Evolutionary conservation across 2,797 vertebrate species (phyloP), one percentile per base, ranked within the genome.

Genomic region (Xenopus petersii): DNA sequence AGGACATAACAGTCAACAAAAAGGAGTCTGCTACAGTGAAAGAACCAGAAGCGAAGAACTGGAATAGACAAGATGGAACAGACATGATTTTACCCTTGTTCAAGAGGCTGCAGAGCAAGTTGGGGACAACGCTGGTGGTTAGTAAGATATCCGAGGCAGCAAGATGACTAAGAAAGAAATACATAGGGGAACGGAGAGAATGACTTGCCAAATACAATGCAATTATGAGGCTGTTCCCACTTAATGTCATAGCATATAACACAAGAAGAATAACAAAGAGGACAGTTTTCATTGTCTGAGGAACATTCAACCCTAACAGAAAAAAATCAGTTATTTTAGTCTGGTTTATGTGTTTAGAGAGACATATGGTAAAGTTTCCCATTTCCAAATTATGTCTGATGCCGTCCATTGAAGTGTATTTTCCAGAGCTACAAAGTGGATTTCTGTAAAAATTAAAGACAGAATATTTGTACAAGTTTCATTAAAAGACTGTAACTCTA

Each of bases 1-100:
- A 77, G 4, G 75, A 65, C 75, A 77, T 77, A 42, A 71, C n/a
- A 42, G 55, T 77, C 17, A 77, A 63, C 10, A 77, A 30, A 26
- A 61, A 65, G 13, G 49, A 71, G 49, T 77, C 68, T 16, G 48
- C 36, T 46, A 66, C 65, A 17, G 26, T 63, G 13, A 65, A 59
- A 16, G 61, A 71, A 26, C 54, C 33, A 26, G 65, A 55, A 11
- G 66, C 13, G 26, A 51, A 77, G 33, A 61, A 71, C 15, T 77
- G 75, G 4, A 60, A 26, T 17, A 77, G 58, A 21, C 75, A 77
- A 17, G 36, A 46, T 55, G 46, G 10, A 26, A 71, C 15, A 42
- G 63, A 58, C 64, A 77, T 61, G 12, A 1, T 30, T 2, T 16
- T 55, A 24, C n/a, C 55, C 2, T 51, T 46, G 13, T 42, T 46